Percentiles rank a stretch among this genome's conserved stretches.
Evolutionary conservation across 2,888 invertebrate species (phyloP).

Genomic region (Drosophila melanosoma): DNA sequence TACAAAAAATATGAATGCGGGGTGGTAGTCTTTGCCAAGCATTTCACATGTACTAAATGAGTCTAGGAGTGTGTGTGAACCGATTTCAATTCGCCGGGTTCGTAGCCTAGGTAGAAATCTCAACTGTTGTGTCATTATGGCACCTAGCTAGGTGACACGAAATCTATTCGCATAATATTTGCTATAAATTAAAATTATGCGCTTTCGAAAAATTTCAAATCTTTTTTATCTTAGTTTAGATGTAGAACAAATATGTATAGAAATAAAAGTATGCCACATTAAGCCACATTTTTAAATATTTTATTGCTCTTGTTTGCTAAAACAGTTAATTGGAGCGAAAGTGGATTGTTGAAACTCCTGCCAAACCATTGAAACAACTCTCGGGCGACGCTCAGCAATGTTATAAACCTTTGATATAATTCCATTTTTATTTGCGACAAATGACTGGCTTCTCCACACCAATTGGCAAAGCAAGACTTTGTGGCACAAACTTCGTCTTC

Average conservation of each 20-base stretch:
- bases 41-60: neutral
- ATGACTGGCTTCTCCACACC: too few species aligned
- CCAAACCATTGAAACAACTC: too few species aligned
- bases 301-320: neutral
- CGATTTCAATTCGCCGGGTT: neutral
- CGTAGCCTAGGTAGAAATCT: neutral
- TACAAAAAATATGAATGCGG: neutral
- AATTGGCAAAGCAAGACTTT: too few species aligned
- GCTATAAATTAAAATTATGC: neutral
- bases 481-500: conserved; percentile 20
- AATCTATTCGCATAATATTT: neutral
- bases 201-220: neutral
- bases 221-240: neutral
- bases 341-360: too few species aligned
- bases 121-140: neutral
- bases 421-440: too few species aligned
- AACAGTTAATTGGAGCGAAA: neutral
- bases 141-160: neutral
- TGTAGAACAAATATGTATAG: neutral
- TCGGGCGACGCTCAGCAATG: too few species aligned
- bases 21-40: neutral
- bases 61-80: neutral
- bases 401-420: too few species aligned
- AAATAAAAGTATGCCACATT: neutral
- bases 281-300: neutral